Evolutionary conservation across 2,113 vertebrate species (phyloP), one percentile per base, ranked within the genome.

Genomic region (Otolemur garnettii): DNA sequence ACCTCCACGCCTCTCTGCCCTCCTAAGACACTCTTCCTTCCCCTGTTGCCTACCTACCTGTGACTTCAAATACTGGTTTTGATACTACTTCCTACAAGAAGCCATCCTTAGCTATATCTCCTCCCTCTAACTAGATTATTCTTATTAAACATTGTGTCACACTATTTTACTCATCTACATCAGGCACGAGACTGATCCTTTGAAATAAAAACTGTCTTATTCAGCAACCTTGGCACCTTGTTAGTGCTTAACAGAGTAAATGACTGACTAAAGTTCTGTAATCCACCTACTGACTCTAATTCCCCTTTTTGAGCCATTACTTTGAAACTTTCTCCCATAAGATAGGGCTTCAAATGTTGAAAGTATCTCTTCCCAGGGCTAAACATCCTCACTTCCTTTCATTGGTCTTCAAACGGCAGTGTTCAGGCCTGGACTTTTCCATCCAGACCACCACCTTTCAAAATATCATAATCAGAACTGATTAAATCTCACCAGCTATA

Each of bases 91-190:
- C 45, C 24, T 80, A 75, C 1, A 75, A 35, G 57, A 93, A 90
- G 50, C 28, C 77, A 90, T 60, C 26, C 69, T 72, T 59, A 38
- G 35, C 55, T 90, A 72, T 19, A 93, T 30, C 59, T 82, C 33
- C n/a, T 78, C 81, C 57, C n/a, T 90, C 19, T 87, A 82, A 68
- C 18, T 84, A 33, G 28, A 88, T 91, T 84, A 93, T 28, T 95
- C n/a, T 50, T 80, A 55, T 45, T 80, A 74, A 87, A 7, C 74
- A 21, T 33, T 83, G 3, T 68, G 33, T 62, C 64, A 62, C n/a
- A 45, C 45, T 74, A 35, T 38, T 86, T n/a, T 86, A 92, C n/a
- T 89, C 28, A 88, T 30, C 30, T 83, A 71, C 5, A 94, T 24
- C 3, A 66, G 35, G 1, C 55, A 78, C 4, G 15, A 85, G 24